Percentiles rank a stretch among this genome's conserved stretches.
These are phyloP conservation scores for Puffinus mauretanicus DNA, from an alignment of 2,113 vertebrate species.

Conservation along the genomic window DNA sequence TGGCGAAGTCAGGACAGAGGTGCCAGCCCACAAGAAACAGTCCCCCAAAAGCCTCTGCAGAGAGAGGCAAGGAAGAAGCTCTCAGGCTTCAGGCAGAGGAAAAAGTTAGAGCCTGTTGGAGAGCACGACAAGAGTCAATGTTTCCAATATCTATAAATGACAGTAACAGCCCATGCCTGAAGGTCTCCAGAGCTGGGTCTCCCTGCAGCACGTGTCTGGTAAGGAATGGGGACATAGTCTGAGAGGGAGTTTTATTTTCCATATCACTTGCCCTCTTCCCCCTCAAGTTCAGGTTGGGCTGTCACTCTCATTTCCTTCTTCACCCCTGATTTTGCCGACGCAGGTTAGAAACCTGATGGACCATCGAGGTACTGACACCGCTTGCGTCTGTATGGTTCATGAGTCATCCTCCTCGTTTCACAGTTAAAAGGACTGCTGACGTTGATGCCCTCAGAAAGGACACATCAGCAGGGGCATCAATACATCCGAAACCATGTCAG, in stretches of 20 bases:
- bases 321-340: background rate
- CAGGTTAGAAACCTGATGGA: background rate
- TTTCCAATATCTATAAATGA: background rate
- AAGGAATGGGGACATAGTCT: background rate
- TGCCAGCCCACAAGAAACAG: background rate
- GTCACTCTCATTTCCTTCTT: background rate
- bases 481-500: background rate
- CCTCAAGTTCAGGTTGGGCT: background rate
- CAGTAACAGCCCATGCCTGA: background rate
- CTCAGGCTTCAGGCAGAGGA: rapidly evolving
- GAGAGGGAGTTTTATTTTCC: background rate
- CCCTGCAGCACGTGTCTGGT: background rate
- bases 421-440: slow-evolving; percentile 15
- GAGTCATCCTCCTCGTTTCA: slow-evolving; percentile 19
- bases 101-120: background rate
- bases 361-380: background rate
- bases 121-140: background rate
- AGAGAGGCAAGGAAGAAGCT: background rate
- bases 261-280: background rate
- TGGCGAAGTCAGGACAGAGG: background rate
- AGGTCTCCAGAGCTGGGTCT: background rate
- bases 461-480: background rate
- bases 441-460: slow-evolving; percentile 8
- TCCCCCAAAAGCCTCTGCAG: background rate
- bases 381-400: background rate